Percentiles rank a stretch among this genome's conserved stretches.
Evolutionary conservation across 2,113 vertebrate species (phyloP).

Genomic region (Coregonus clupeaformis): DNA sequence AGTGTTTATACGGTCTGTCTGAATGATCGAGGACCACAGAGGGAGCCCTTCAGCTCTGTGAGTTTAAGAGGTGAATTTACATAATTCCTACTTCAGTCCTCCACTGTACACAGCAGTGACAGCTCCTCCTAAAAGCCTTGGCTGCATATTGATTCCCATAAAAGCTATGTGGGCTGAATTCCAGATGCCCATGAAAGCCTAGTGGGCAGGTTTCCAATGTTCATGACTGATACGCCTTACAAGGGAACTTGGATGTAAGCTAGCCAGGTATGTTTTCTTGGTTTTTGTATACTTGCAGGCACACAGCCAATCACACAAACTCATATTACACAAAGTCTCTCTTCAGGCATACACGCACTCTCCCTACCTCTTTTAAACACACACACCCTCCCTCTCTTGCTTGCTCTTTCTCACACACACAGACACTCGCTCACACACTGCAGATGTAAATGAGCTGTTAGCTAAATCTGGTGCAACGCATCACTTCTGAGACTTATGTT

Average conservation of each 20-base stretch:
- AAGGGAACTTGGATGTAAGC: not conserved
- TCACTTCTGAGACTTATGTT: too few species aligned
- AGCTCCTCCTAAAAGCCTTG: not conserved
- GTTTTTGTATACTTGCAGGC: not conserved
- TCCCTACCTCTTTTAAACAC: too few species aligned
- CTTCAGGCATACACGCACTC: not conserved
- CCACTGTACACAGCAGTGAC: not conserved
- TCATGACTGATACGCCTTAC: not conserved
- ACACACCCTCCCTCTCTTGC: too few species aligned
- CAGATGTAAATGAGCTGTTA: constrained; percentile 65
- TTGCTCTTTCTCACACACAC: not conserved
- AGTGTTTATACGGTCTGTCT: not conserved
- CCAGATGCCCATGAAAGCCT: not conserved
- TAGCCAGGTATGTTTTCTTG: too few species aligned
- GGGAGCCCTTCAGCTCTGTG: not conserved
- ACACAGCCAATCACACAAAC: too few species aligned
- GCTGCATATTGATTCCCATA: not conserved
- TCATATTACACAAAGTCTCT: not conserved
- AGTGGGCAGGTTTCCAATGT: not conserved
- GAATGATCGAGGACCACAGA: not conserved
- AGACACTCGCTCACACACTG: constrained; percentile 82
- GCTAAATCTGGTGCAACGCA: too few species aligned
- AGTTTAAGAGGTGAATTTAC: not conserved
- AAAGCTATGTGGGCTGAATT: constrained; percentile 2
- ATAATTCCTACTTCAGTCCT: not conserved